Base-by-base conservation (phyloP, 2,888 invertebrate genomes). In the Petrolisthes manimaculis region DNA sequence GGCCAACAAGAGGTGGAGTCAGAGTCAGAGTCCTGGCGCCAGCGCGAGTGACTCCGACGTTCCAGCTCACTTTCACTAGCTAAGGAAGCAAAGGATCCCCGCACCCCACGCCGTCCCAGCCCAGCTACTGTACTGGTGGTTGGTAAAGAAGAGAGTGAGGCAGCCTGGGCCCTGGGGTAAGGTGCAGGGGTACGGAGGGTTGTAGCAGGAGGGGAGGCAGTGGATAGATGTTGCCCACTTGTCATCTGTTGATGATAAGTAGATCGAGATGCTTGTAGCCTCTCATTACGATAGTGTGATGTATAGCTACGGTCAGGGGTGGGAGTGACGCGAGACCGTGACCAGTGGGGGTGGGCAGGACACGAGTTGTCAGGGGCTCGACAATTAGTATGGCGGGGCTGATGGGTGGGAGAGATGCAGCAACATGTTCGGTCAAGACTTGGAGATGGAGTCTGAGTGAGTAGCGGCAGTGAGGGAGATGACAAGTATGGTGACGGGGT, bases 41-140 rank as follows among this genome's bases (percentile, higher is more conserved):
- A 67, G 77, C 86, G 78, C 51, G 85, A 14, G 56, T 53, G 67
- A n/a, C 83, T 77, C 51, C 71, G 67, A n/a, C 71, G 61, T 3
- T 89, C 82, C 9, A 86, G 82, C 75, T 89, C 89, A 5, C 69
- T 67, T 78, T 89, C 89, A 71, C 89, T 89, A 12, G 78, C 85
- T 55, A 89, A 75, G 18, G 89, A 89, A 8, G 78, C 71, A 5
- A 85, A n/a, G 8, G 89, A 89, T 0, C 83, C 83, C 54, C 77
- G 21, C 54, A 80, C 78, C 67, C 79, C 78, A 2, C 37, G 69
- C 69, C 56, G 69, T 82, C 85, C 81, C 37, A 75, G 69, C 4
- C 83, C 78, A 18, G 61, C 53, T 1, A 61, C 14, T 1, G 75
- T 75, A n/a, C 77, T 61, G 21, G 56, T 77, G 54, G 74, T 55